Percentiles rank a stretch among this genome's conserved stretches.
phyloP scores from a whole-genome alignment of 2,797 vertebrate species.

The Peromyscus melanophrys region DNA sequence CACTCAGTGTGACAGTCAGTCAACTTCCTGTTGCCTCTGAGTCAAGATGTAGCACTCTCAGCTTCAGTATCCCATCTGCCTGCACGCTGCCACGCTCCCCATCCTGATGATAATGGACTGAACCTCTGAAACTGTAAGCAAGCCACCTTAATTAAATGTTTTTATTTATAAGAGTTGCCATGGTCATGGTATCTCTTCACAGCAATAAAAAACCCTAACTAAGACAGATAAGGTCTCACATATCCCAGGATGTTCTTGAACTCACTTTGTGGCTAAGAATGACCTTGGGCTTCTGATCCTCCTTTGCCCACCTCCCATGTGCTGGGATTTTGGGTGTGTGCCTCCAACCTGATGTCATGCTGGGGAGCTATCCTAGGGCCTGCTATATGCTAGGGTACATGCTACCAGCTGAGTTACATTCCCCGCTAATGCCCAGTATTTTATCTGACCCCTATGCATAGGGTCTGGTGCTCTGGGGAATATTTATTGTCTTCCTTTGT shows the following conservation, averaged over 20 bases:
- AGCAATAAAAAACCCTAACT: neutral
- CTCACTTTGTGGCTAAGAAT: neutral
- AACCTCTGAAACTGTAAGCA: neutral
- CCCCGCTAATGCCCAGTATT: too few species aligned
- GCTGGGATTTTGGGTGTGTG: neutral
- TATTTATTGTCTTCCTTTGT: neutral
- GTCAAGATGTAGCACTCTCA: neutral
- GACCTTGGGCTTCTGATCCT: neutral
- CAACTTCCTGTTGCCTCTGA: neutral
- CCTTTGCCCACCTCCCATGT: neutral
- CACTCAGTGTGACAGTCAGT: neutral
- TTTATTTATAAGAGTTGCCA: neutral
- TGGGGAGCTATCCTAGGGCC: neutral
- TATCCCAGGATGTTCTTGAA: neutral
- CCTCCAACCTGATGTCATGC: neutral
- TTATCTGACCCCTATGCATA: neutral
- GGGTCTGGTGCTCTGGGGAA: neutral
- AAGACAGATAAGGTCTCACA: neutral
- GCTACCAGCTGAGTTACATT: neutral
- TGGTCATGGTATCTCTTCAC: neutral
- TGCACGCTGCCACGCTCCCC: neutral
- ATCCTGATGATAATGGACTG: neutral
- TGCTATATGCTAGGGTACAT: neutral
- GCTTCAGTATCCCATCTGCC: neutral
- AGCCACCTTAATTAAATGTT: neutral